A percentile compares a stretch with the other conserved stretches of the same genome.
Evolutionary conservation across 2,113 vertebrate genomes (phyloP).

Genomic region (Neotoma lepida): DNA sequence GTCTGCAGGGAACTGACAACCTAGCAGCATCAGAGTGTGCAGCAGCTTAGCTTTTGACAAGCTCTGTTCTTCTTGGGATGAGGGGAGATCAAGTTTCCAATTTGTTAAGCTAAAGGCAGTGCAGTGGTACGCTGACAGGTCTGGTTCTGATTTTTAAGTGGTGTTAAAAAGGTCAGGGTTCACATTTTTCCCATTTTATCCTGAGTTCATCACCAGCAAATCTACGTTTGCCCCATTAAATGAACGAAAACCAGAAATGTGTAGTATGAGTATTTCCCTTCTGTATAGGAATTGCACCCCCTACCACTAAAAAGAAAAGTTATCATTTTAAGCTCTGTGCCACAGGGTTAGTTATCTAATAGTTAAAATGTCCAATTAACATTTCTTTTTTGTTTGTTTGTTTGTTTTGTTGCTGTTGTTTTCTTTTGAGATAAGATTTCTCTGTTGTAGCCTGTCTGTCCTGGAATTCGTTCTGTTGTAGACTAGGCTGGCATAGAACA

Average conservation of each 20-base stretch:
- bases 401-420: neutral
- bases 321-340: neutral
- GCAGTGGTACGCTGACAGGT: conserved; percentile 24
- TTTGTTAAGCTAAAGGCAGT: conserved; percentile 55
- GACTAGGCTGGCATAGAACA: neutral
- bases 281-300: no score
- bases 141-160: conserved; percentile 78
- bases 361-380: neutral
- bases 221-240: conserved; percentile 52
- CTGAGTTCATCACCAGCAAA: conserved; percentile 58
- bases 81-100: conserved; percentile 77
- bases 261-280: neutral
- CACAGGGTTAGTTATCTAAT: neutral
- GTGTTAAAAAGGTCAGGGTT: conserved; percentile 74
- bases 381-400: neutral
- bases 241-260: neutral
- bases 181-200: conserved; percentile 72
- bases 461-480: neutral
- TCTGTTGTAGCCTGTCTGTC: neutral
- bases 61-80: conserved; percentile 59
- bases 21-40: conserved; percentile 28
- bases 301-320: neutral
- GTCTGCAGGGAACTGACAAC: neutral
- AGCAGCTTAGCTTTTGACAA: conserved; percentile 55
- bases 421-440: neutral